Conservation (phyloP, 2,888 invertebrate genomes). For the Eubasilissa splendida region DNA sequence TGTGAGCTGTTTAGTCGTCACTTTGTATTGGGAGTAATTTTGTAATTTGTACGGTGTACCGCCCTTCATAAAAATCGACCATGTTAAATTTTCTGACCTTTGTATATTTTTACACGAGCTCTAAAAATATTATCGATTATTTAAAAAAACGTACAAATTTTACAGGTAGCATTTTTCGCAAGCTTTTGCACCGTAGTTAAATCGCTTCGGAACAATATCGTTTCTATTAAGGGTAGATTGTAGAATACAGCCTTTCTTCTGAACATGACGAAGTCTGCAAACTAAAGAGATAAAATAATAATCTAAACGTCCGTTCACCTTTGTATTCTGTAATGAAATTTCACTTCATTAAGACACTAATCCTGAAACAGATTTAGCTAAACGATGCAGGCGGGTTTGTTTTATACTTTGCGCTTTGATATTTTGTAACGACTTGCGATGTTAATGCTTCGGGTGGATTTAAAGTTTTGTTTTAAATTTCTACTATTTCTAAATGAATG, state of each 20-base stretch:
- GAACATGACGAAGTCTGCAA: slow-evolving; percentile 5
- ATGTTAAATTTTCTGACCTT: too few relatives aligned
- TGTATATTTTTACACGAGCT: too few relatives aligned
- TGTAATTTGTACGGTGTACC: too few relatives aligned
- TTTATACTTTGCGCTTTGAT: neutral
- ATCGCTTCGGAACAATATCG: neutral
- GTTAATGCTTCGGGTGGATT: neutral
- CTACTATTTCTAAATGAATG: neutral
- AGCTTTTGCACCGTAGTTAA: too few relatives aligned
- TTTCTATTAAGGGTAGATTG: neutral
- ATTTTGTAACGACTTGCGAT: neutral
- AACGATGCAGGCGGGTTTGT: neutral
- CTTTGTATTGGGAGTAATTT: too few relatives aligned
- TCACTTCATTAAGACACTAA: slow-evolving; percentile 26
- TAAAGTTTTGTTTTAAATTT: neutral
- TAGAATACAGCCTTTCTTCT: neutral
- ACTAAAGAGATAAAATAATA: slow-evolving; percentile 7
- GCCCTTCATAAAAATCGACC: too few relatives aligned
- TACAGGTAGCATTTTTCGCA: too few relatives aligned
- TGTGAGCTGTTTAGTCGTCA: too few relatives aligned
- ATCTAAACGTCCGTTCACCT: slow-evolving; percentile 15
- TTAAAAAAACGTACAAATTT: too few relatives aligned
- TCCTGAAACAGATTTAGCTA: slow-evolving; percentile 7
- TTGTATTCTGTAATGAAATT: slow-evolving; percentile 29
- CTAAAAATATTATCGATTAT: too few relatives aligned